Conservation (phyloP, 2,888 invertebrate species). For the Cephus spinipes region DNA sequence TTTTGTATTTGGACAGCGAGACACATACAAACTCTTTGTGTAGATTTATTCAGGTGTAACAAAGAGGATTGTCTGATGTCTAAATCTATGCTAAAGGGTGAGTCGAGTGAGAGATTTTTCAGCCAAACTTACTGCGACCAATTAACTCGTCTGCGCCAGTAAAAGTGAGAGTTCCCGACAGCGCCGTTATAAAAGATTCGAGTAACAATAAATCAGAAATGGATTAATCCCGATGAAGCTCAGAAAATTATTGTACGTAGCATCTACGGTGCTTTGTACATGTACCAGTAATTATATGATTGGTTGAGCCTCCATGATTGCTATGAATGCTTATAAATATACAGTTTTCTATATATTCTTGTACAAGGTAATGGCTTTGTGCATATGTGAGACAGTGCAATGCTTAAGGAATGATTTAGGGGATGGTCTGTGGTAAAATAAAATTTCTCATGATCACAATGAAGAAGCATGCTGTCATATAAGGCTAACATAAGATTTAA, state of each 20-base stretch:
- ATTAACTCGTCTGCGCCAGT: slow-evolving; percentile 61
- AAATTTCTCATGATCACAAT: background rate
- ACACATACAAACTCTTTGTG: background rate
- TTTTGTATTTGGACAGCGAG: background rate
- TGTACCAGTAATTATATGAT: background rate
- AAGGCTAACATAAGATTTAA: background rate
- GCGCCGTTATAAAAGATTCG: background rate
- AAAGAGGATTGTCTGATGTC: background rate
- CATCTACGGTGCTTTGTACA: background rate
- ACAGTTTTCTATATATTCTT: background rate
- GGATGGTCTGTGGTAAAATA: background rate
- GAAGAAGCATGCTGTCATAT: background rate
- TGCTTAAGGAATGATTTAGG: background rate
- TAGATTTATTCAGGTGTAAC: background rate
- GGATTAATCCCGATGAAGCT: background rate
- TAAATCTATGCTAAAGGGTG: background rate
- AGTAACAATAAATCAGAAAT: background rate
- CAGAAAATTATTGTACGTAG: background rate
- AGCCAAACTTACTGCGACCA: slow-evolving; percentile 63
- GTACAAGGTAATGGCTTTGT: background rate
- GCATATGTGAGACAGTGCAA: background rate
- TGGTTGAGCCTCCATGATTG: background rate
- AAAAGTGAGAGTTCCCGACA: slow-evolving; percentile 5
- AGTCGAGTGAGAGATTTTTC: background rate
- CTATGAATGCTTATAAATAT: background rate